These are phyloP conservation scores for Plagodis pulveraria DNA, from an alignment of 2,888 invertebrate species.

Conservation along the genomic window DNA sequence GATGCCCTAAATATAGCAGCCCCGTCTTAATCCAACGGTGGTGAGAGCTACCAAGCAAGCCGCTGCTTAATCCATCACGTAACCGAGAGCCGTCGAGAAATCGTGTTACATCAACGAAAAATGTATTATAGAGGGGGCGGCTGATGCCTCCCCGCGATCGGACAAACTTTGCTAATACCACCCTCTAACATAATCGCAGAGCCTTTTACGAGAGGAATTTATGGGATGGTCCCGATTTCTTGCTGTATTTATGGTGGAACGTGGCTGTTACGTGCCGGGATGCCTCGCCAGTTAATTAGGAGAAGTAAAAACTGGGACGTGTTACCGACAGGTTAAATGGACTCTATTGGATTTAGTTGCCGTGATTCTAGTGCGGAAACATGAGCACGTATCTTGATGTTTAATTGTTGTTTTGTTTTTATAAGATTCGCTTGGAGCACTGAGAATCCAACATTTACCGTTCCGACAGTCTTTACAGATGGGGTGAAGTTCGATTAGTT, in stretches of 20 bases:
- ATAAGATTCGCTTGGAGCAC: constrained; percentile 1
- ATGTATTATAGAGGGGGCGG: constrained; percentile 80
- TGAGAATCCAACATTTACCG: too few species aligned
- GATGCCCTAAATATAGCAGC: constrained; percentile 79
- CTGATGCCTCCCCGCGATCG: constrained; percentile 66
- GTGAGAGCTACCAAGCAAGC: constrained; percentile 63
- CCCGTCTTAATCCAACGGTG: constrained; percentile 77
- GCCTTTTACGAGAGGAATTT: constrained; percentile 85
- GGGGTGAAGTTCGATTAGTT: too few species aligned
- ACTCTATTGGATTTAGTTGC: constrained; percentile 35
- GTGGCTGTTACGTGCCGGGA: constrained; percentile 76
- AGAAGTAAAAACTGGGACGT: constrained; percentile 50
- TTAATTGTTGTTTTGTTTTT: constrained; percentile 9
- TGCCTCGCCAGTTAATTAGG: constrained; percentile 75
- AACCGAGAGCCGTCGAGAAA: constrained; percentile 84
- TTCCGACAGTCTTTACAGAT: too few species aligned
- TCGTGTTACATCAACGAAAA: constrained; percentile 86
- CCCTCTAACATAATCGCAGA: constrained; percentile 84
- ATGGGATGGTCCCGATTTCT: constrained; percentile 84
- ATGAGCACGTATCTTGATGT: constrained; percentile 27
- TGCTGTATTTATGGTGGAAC: constrained; percentile 80
- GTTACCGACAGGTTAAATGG: constrained; percentile 46
- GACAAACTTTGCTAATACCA: constrained; percentile 85
- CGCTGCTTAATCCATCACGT: constrained; percentile 85
- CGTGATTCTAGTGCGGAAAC: constrained; percentile 16